Evolutionary conservation across 2,888 invertebrate genomes (phyloP).

Genomic region (Cantharis lateralis): DNA sequence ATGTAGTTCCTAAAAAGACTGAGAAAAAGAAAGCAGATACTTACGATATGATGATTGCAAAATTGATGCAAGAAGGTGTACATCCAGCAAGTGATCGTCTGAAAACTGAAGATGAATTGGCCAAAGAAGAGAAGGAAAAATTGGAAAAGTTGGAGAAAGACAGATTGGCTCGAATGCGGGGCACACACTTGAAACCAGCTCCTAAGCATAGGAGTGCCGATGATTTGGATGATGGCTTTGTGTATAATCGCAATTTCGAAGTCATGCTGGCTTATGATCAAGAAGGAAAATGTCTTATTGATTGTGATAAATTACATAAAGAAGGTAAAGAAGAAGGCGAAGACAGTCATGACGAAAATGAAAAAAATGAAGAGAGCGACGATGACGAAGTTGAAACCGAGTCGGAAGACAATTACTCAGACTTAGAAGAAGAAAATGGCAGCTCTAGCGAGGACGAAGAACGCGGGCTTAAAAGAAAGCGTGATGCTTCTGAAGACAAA

Average conservation of each 20-base stretch:
- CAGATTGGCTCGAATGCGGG: constrained; percentile 78
- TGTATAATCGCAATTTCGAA: constrained; percentile 60
- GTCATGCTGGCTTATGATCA: constrained; percentile 49
- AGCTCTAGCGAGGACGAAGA: not conserved
- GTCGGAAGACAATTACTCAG: constrained; percentile 55
- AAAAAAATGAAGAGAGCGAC: constrained; percentile 46
- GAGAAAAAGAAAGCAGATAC: constrained; percentile 62
- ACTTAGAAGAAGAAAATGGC: constrained; percentile 55
- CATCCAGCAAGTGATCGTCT: constrained; percentile 75
- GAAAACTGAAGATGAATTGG: constrained; percentile 82
- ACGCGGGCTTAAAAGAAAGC: not conserved
- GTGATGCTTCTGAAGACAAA: not conserved
- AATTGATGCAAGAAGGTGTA: constrained; percentile 83
- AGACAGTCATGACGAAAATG: constrained; percentile 43
- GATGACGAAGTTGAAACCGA: constrained; percentile 44
- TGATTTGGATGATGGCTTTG: constrained; percentile 84
- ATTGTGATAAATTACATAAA: constrained; percentile 32
- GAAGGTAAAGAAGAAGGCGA: constrained; percentile 44
- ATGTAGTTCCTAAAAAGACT: constrained; percentile 46
- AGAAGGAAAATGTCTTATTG: constrained; percentile 37
- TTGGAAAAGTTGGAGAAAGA: constrained; percentile 80
- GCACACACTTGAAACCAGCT: constrained; percentile 53
- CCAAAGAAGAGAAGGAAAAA: constrained; percentile 76
- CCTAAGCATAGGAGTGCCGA: constrained; percentile 78
- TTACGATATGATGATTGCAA: constrained; percentile 81